A percentile compares a stretch with the other conserved stretches of the same genome.
These are phyloP conservation scores for Macropodus opercularis DNA, from an alignment of 2,797 vertebrate species.

Conservation along the genomic window DNA sequence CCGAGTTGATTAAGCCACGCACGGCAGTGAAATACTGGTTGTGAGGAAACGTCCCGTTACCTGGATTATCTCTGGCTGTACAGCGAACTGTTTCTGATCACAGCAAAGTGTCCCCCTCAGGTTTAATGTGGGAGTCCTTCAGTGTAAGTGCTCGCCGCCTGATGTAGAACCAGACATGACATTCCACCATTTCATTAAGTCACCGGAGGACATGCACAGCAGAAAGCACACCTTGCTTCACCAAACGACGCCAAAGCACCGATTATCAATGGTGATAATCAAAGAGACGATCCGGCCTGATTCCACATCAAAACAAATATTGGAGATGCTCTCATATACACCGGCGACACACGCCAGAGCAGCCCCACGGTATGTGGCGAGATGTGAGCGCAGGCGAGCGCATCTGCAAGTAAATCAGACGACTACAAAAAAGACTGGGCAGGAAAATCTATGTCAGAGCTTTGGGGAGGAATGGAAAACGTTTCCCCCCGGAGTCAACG, in stretches of 20 bases:
- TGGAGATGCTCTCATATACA: slow-evolving; percentile 3
- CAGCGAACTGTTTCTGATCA: slow-evolving; percentile 9
- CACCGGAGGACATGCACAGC: slow-evolving; percentile 1
- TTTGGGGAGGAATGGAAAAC: slow-evolving; percentile 9
- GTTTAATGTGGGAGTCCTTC: neutral
- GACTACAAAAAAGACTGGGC: slow-evolving; percentile 32
- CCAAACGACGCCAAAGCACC: neutral
- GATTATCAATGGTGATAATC: neutral
- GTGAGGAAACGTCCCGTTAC: slow-evolving; percentile 57
- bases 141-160: slow-evolving; percentile 9
- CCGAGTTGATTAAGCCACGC: slow-evolving; percentile 79
- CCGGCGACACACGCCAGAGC: slow-evolving; percentile 9
- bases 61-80: slow-evolving; percentile 1
- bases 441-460: slow-evolving; percentile 32
- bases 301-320: slow-evolving; percentile 25
- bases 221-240: neutral
- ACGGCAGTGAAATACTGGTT: slow-evolving; percentile 80
- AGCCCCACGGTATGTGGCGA: slow-evolving; percentile 30
- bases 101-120: neutral
- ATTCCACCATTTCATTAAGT: slow-evolving; percentile 13
- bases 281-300: slow-evolving; percentile 1
- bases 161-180: slow-evolving; percentile 21
- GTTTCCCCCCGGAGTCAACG: slow-evolving; percentile 41
- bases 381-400: slow-evolving; percentile 53
- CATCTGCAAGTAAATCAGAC: slow-evolving; percentile 63